Evolutionary conservation across 2,797 vertebrate genomes (phyloP), one percentile per base, ranked within the genome.

Genomic region (Mallotus villosus): DNA sequence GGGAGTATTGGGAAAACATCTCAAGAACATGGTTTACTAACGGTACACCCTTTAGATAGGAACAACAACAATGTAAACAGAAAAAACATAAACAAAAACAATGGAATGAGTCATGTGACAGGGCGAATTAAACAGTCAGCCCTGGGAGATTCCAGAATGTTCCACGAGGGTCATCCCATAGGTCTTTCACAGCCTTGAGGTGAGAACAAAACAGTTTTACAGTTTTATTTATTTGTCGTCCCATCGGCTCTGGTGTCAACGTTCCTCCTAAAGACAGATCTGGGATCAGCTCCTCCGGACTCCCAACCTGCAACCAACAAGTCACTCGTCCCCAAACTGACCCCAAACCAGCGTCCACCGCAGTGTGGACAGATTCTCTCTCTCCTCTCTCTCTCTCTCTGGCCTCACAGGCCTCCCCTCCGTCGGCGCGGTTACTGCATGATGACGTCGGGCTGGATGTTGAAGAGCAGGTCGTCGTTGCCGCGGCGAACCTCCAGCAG

Each of bases 381-480:
- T 58, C 19, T 22, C 55, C 6, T n/a, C n/a, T 14, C 14, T 22
- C 55, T 58, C 55, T 22, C n/a, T 14, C 4, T 22, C 4, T 58
- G 5, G 37, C 21, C 37, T 34, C 62, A 17, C 24, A 21, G 3
- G 22, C n/a, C 21, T 12, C 12, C 24, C 12, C 21, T 41, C 16
- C 51, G 69, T 17, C 57, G 17, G 24, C 25, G 16, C 34, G 5
- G 17, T 74, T 92, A 93, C 81, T 95, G 95, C 94, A 96, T 93
- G 67, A 97, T 94, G 70, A 97, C 71, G 62, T 97, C 95, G 8
- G 97, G 96, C 11, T 94, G 91, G 63, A 98, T 96, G 84, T 95
- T 98, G 84, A 98, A 97, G 21, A 98, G 92, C 29, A 98, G 88
- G 84, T 98, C 96, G 1, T 98, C 96, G 0, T 98, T 97, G 63